A percentile compares a stretch with the other conserved stretches of the same genome.
These are phyloP conservation scores for Astreopora myriophthalma DNA, from an alignment of 64 coral and sea anemone species.

Conservation along the genomic window DNA sequence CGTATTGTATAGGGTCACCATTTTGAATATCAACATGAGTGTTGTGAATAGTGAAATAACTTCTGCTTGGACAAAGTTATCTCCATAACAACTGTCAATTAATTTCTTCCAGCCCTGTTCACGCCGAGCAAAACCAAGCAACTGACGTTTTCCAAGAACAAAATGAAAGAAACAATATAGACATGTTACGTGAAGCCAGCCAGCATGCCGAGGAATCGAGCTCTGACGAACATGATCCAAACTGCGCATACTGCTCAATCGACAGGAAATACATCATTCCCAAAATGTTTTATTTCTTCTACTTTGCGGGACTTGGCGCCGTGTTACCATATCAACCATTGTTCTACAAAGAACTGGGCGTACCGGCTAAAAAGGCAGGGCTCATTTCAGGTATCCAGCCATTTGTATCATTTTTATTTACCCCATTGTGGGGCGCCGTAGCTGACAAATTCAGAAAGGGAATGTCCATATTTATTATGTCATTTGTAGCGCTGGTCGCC, in stretches of 20 bases:
- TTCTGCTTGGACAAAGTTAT: background rate
- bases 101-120: background rate
- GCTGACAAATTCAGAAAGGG: constrained; percentile 60
- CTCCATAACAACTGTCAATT: background rate
- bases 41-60: no score
- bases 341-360: constrained; percentile 67
- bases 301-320: constrained; percentile 68
- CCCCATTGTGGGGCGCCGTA: constrained; percentile 61
- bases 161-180: background rate
- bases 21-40: no score
- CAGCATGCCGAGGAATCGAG: background rate
- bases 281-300: constrained; percentile 72
- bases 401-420: constrained; percentile 66
- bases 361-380: constrained; percentile 54
- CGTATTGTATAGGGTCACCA: no score
- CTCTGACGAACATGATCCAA: background rate
- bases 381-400: constrained; percentile 69
- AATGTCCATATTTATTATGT: constrained; percentile 54
- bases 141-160: no score
- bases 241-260: background rate
- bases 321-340: constrained; percentile 63
- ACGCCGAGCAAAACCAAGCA: background rate
- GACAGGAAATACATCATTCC: constrained; percentile 20
- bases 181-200: background rate
- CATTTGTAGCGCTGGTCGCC: constrained; percentile 35